A percentile compares a stretch with the other conserved stretches of the same genome.
Evolutionary conservation across 2,888 invertebrate genomes (phyloP).

Genomic region (Drosophila emarginata): DNA sequence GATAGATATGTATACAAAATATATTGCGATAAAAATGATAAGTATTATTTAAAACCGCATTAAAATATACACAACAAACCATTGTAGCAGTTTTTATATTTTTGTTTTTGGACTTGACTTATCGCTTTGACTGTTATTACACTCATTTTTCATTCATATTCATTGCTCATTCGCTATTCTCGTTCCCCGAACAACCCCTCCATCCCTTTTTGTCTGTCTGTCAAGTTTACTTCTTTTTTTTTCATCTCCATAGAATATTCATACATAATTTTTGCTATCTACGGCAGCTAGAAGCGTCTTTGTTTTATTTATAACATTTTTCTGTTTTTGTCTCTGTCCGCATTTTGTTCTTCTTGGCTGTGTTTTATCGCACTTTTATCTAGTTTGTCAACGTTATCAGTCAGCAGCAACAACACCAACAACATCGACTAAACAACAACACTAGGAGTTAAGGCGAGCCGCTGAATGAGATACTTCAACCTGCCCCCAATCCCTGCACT

Average conservation of each 20-base stretch:
- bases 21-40: conserved; percentile 45
- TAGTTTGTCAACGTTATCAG: conserved; percentile 74
- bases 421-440: conserved; percentile 30
- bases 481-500: conserved; percentile 18
- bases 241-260: conserved; percentile 36
- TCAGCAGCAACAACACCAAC: conserved; percentile 17
- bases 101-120: conserved; percentile 4
- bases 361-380: conserved; percentile 72
- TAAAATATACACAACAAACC: conserved; percentile 25
- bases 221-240: conserved; percentile 16
- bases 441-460: conserved; percentile 13
- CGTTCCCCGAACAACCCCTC: neutral
- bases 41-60: conserved; percentile 68
- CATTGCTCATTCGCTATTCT: neutral
- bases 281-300: conserved; percentile 35
- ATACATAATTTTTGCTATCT: conserved; percentile 32
- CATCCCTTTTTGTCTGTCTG: neutral
- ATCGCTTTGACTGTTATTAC: neutral
- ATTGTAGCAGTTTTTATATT: neutral
- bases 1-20: neutral
- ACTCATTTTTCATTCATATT: conserved; percentile 4
- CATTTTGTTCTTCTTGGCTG: conserved; percentile 48
- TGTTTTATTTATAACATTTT: conserved; percentile 68
- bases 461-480: conserved; percentile 23
- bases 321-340: conserved; percentile 46